Conservation (phyloP, 2,113 vertebrate genomes). For the Phainopepla nitens region DNA sequence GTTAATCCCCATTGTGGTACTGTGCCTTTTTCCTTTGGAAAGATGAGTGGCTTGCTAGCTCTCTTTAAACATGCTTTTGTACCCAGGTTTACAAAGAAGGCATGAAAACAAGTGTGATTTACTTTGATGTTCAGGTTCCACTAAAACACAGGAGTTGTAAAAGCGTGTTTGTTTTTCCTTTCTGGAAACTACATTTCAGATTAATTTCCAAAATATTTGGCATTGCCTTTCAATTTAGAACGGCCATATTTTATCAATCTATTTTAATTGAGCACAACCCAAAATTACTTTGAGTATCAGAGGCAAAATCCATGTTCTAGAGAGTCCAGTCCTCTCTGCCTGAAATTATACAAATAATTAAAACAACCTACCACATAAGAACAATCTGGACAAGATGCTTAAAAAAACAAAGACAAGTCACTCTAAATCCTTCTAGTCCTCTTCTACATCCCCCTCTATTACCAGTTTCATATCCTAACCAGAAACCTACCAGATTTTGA, state of each 20-base stretch:
- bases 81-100: neutral
- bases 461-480: neutral
- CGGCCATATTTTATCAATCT: neutral
- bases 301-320: neutral
- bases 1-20: neutral
- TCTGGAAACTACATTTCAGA: neutral
- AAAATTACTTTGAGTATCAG: neutral
- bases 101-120: neutral
- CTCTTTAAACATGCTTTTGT: neutral
- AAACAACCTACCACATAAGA: neutral
- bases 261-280: neutral
- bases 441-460: neutral
- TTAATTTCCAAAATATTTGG: neutral
- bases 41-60: neutral
- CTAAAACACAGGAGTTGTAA: neutral
- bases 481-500: neutral
- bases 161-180: neutral
- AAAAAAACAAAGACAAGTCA: neutral
- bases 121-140: neutral
- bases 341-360: neutral
- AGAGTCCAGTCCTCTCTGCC: neutral
- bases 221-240: neutral
- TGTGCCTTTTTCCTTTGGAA: neutral
- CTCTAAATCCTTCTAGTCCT: neutral
- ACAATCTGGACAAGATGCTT: neutral